Evolutionary conservation across 2,797 vertebrate species (phyloP), one percentile per base, ranked within the genome.

Genomic region (Hippoglossus hippoglossus): DNA sequence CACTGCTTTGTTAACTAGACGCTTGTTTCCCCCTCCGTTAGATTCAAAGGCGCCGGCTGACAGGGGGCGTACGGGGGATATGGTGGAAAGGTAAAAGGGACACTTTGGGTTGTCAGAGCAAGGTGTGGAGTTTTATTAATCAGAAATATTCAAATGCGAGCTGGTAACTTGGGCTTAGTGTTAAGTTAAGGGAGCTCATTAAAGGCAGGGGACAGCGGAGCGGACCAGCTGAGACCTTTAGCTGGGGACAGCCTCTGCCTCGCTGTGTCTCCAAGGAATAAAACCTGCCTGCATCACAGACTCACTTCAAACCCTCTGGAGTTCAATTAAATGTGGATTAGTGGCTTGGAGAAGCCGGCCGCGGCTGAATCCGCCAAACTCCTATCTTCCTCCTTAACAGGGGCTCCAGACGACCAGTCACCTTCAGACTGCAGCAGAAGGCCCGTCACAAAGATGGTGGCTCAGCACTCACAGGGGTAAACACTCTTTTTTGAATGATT

Each of bases 281-380:
- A 90, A 49, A 88, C 75, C 94, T 92, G 95, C 94, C 93, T 93
- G 95, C 89, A 95, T 94, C 73, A 78, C 90, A 87, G 95, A 93
- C 91, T 92, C 94, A 96, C 97, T 97, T 97, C 96, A 97, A 97
- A 98, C 97, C 97, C 98, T 98, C 97, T 94, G 91, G 97, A 97
- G 97, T 97, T 99, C 97, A 99, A 99, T 99, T 99, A 99, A 98
- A 97, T 96, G 93, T 95, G 97, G 98, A 99, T 99, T 99, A 99
- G 94, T 94, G 86, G 89, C 79, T 78, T 71, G 92, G 88, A 88
- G 93, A 91, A 94, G 92, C 94, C 92, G 93, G 77, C 84, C 89
- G 91, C 90, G 94, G 91, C 90, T 82, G 85, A 92, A 89, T 84
- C 93, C 91, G 22, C 84, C 88, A 88, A 87, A 80, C 89, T 93